These are phyloP conservation scores for Scomber colias DNA, from an alignment of 2,113 vertebrate species.

Conservation along the genomic window DNA sequence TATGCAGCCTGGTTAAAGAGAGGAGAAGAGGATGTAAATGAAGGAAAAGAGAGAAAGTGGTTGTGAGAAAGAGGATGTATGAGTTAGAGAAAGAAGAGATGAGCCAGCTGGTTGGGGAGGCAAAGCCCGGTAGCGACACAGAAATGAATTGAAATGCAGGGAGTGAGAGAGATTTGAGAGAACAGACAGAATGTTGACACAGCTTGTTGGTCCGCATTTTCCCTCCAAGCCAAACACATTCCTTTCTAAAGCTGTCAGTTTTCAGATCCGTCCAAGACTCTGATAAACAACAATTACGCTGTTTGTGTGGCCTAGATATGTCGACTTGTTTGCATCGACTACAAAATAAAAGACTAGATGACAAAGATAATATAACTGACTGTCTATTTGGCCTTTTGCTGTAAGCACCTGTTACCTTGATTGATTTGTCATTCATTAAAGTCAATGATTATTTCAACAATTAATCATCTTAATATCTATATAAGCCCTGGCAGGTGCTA, in stretches of 20 bases:
- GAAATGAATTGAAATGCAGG: conserved; percentile 29
- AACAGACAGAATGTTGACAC: conserved; percentile 78
- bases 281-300: conserved; percentile 61
- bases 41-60: conserved; percentile 27
- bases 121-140: conserved; percentile 22
- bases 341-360: conserved; percentile 27
- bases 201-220: conserved; percentile 73
- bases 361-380: conserved; percentile 19
- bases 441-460: conserved; percentile 17
- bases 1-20: conserved; percentile 35
- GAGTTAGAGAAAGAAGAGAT: conserved; percentile 22
- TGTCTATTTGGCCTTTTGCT: no score
- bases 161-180: conserved; percentile 50
- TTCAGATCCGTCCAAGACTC: conserved; percentile 64
- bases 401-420: conserved; percentile 9
- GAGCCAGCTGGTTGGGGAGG: conserved; percentile 48
- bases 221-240: conserved; percentile 77
- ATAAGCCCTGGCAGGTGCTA: conserved; percentile 56
- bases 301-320: conserved; percentile 50
- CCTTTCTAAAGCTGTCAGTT: conserved; percentile 77
- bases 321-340: conserved; percentile 17
- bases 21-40: conserved; percentile 48
- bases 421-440: conserved; percentile 41
- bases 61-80: conserved; percentile 4
- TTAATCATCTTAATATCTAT: conserved; percentile 45